phyloP scores from a whole-genome alignment of 2,888 invertebrate genomes.

The Nomada fucata region DNA sequence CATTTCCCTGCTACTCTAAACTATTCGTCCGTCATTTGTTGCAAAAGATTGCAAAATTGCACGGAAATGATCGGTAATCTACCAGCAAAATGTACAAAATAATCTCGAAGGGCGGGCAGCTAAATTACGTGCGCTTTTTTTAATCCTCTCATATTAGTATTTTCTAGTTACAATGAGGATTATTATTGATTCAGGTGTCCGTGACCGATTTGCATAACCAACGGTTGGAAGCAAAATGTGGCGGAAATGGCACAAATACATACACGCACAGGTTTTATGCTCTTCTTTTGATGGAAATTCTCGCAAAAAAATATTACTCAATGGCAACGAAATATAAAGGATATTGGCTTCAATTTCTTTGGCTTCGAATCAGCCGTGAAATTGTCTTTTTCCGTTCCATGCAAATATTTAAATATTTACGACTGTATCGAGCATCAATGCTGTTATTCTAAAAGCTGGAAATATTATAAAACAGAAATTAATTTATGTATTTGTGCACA shows the following conservation, averaged over 20 bases:
- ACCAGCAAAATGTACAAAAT: neutral
- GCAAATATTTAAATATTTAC: no score
- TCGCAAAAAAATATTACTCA: constrained; percentile 7
- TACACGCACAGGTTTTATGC: neutral
- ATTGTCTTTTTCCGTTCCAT: constrained; percentile 31
- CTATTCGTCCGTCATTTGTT: constrained; percentile 8
- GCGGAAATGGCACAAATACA: neutral
- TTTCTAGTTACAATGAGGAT: neutral
- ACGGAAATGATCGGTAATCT: constrained; percentile 14
- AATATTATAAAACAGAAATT: neutral
- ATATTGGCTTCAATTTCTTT: constrained; percentile 51
- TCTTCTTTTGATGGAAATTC: constrained; percentile 5
- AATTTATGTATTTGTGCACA: no score
- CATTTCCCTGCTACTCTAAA: neutral
- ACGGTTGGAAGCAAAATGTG: neutral
- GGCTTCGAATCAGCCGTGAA: constrained; percentile 42
- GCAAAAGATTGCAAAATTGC: constrained; percentile 22
- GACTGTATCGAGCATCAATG: neutral
- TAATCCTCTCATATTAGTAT: neutral
- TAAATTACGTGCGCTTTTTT: neutral
- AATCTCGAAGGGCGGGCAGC: neutral
- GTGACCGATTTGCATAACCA: constrained; percentile 29
- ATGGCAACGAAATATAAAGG: constrained; percentile 34
- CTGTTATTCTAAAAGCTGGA: neutral
- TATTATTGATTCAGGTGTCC: constrained; percentile 33